Conservation (phyloP, 2,113 vertebrate genomes). For the Quiscalus mexicanus region DNA sequence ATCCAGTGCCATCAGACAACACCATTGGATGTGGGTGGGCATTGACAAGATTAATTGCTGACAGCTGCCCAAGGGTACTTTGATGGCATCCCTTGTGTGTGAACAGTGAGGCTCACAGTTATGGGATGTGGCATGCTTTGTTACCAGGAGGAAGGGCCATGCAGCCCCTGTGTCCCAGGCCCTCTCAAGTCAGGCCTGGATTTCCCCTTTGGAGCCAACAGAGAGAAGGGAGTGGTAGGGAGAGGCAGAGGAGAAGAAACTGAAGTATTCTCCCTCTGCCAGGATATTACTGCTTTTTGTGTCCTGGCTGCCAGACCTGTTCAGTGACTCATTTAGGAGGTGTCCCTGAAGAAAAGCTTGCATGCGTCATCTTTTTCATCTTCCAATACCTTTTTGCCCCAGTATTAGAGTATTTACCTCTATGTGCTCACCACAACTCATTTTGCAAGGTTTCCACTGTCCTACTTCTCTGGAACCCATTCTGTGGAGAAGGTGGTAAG, state of each 20-base stretch:
- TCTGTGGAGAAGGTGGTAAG: neutral
- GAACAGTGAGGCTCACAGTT: accelerated
- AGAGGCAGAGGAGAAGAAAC: neutral
- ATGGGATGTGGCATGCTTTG: neutral
- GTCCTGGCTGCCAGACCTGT: neutral
- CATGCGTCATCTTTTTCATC: neutral
- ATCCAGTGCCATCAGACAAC: neutral
- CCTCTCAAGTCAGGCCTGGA: neutral
- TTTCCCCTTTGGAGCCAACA: neutral
- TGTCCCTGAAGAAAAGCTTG: neutral
- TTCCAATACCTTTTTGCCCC: neutral
- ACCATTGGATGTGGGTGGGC: neutral
- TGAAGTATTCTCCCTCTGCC: neutral
- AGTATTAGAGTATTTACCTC: neutral
- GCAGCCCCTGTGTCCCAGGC: accelerated
- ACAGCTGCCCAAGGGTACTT: neutral
- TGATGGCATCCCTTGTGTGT: accelerated
- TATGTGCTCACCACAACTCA: neutral
- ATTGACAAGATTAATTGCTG: neutral
- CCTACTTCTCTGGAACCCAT: neutral
- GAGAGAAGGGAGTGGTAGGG: neutral
- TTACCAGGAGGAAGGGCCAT: neutral
- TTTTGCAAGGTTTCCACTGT: neutral
- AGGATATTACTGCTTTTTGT: neutral
- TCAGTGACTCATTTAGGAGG: neutral